Percentiles rank a stretch among this genome's conserved stretches.
These are phyloP conservation scores for Pavo muticus DNA, from an alignment of 2,113 vertebrate genomes.

Conservation along the genomic window DNA sequence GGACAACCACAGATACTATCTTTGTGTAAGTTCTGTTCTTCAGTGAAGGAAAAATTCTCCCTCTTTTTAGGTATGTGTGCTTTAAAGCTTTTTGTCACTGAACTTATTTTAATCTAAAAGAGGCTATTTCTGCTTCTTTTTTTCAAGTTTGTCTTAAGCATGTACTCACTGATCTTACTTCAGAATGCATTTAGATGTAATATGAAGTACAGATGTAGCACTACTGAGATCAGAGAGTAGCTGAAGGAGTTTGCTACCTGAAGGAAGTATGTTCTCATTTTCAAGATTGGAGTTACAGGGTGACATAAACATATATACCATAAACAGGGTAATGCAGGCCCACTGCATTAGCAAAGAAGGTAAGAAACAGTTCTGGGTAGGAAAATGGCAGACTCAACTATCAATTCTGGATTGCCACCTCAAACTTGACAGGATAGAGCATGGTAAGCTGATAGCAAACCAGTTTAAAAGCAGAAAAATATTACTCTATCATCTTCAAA, in stretches of 20 bases:
- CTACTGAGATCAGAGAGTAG: neutral
- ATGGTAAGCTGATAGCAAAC: neutral
- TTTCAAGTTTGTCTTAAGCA: neutral
- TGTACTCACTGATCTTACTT: neutral
- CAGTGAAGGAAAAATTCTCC: slow-evolving; percentile 19
- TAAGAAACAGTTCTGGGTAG: neutral
- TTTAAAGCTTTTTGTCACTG: neutral
- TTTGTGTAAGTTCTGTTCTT: slow-evolving; percentile 57
- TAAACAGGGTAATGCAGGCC: neutral
- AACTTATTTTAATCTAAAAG: neutral
- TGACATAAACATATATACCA: neutral
- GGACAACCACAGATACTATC: slow-evolving; percentile 52
- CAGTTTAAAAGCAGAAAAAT: neutral
- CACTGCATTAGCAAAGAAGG: neutral
- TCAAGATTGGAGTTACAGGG: neutral
- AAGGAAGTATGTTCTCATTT: neutral
- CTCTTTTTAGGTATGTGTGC: neutral
- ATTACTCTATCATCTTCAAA: neutral
- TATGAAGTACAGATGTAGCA: neutral
- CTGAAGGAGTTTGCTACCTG: neutral
- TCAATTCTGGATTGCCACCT: neutral
- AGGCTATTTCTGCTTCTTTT: neutral
- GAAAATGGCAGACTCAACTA: neutral
- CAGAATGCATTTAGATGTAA: neutral
- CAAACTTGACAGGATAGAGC: neutral